These are phyloP conservation scores for Hycleus phaleratus DNA, from an alignment of 1,140 invertebrate species.

Conservation along the genomic window DNA sequence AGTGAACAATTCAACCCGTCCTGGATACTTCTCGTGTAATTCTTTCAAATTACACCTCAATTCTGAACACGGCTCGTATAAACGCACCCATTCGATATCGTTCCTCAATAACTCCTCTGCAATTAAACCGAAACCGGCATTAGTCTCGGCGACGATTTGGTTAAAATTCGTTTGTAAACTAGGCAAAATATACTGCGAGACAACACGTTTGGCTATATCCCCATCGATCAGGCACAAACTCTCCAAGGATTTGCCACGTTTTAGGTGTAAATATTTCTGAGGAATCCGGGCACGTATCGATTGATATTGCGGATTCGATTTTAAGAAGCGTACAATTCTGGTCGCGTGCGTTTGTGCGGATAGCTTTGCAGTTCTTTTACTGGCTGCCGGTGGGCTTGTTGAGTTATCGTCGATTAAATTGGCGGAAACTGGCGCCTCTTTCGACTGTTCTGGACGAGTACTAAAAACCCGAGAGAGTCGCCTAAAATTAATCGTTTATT, in stretches of 20 bases:
- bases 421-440: too few species aligned
- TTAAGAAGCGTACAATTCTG: too few species aligned
- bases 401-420: too few species aligned
- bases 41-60: conserved; percentile 28
- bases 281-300: background rate
- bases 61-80: conserved; percentile 32
- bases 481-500: too few species aligned
- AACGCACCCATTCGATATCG: conserved; percentile 18
- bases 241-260: background rate
- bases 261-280: background rate
- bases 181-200: too few species aligned
- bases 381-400: too few species aligned
- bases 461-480: too few species aligned
- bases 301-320: too few species aligned
- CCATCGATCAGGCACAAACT: conserved; percentile 27
- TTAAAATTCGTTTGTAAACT: too few species aligned
- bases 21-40: conserved; percentile 9
- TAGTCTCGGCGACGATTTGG: conserved; percentile 19
- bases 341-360: too few species aligned
- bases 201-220: conserved; percentile 11
- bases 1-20: conserved; percentile 26
- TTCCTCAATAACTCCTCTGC: conserved; percentile 26
- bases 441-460: too few species aligned
- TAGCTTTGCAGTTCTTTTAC: too few species aligned
- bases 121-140: conserved; percentile 33